Percentiles rank a stretch among this genome's conserved stretches.
Evolutionary conservation across 2,797 vertebrate genomes (phyloP).

Genomic region (Bovichtus diacanthus): DNA sequence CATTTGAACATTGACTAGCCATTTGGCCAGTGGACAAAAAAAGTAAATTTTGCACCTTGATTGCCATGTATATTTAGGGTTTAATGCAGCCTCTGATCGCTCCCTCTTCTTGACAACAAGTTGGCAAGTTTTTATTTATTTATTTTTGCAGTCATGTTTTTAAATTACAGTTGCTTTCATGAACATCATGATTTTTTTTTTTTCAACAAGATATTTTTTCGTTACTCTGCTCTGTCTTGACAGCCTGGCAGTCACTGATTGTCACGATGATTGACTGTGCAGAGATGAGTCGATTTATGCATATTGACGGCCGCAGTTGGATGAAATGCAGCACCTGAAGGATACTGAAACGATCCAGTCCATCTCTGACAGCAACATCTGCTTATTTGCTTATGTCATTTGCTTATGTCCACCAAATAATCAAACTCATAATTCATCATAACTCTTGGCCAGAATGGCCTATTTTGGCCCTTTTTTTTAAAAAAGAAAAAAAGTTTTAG

Average conservation of each 20-base stretch:
- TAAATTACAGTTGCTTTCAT: not conserved
- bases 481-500: too few species aligned
- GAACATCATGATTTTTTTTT: not conserved
- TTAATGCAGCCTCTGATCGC: not conserved
- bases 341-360: conserved; percentile 4
- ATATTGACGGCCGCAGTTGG: not conserved
- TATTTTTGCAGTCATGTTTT: too few species aligned
- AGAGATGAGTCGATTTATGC: conserved; percentile 3
- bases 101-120: too few species aligned
- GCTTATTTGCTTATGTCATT: not conserved
- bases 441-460: not conserved
- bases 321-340: not conserved
- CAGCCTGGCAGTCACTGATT: not conserved
- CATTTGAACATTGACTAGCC: too few species aligned
- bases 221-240: conserved; percentile 7
- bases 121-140: too few species aligned
- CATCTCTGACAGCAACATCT: not conserved
- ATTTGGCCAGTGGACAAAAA: too few species aligned
- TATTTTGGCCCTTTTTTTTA: not conserved
- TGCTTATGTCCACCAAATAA: not conserved
- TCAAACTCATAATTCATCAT: not conserved
- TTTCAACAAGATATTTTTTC: not conserved
- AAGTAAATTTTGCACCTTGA: too few species aligned
- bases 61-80: not conserved
- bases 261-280: not conserved